Evolutionary conservation across 2,888 invertebrate species (phyloP).

Genomic region (Cataglyphis cursor): DNA sequence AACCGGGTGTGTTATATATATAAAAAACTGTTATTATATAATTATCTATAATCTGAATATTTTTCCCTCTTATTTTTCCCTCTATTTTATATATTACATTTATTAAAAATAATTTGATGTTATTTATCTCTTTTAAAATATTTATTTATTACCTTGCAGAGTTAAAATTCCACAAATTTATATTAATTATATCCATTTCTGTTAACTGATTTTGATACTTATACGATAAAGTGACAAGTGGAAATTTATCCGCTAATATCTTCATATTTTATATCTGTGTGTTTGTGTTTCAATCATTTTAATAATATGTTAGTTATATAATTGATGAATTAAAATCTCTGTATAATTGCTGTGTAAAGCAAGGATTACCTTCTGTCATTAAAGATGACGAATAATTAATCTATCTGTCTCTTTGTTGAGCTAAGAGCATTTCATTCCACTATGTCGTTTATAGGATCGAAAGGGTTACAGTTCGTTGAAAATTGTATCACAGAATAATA

Average conservation of each 20-base stretch:
- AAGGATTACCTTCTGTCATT: background rate
- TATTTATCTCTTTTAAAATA: background rate
- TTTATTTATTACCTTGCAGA: background rate
- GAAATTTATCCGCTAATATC: background rate
- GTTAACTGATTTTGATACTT: background rate
- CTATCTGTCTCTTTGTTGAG: background rate
- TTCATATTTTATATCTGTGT: background rate
- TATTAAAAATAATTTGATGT: conserved; percentile 14
- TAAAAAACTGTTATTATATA: background rate
- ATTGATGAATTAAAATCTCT: background rate
- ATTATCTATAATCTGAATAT: background rate
- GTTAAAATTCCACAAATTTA: conserved; percentile 11
- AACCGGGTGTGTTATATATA: background rate
- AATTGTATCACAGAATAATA: conserved; percentile 39
- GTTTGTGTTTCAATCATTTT: background rate
- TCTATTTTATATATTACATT: background rate
- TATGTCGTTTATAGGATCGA: conserved; percentile 8
- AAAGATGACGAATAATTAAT: conserved; percentile 15
- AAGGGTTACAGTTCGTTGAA: conserved; percentile 35
- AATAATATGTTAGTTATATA: background rate
- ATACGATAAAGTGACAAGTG: conserved; percentile 8
- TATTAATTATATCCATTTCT: conserved; percentile 13
- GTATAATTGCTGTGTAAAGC: conserved; percentile 3
- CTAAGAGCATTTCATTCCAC: conserved; percentile 19
- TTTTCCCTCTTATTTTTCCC: background rate